These are phyloP conservation scores for Pteria penguin DNA, from an alignment of 2,888 invertebrate genomes.

Conservation along the genomic window DNA sequence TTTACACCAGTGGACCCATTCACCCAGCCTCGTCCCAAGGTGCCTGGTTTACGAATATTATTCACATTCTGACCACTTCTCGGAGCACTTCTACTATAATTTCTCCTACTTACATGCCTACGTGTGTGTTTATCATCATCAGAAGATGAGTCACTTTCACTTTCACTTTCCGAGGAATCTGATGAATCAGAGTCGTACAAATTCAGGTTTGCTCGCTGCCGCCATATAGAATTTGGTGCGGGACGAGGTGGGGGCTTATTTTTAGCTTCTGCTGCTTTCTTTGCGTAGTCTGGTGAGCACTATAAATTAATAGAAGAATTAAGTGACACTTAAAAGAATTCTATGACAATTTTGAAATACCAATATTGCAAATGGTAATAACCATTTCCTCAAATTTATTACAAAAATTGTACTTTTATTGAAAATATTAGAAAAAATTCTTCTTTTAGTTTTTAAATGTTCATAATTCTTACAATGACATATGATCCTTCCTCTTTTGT, in stretches of 20 bases:
- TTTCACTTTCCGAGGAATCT: background rate
- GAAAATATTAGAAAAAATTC: no score
- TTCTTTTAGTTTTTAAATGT: no score
- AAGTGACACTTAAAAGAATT: background rate
- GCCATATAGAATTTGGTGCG: constrained; percentile 11
- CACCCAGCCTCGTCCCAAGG: background rate
- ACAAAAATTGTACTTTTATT: no score
- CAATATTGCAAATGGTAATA: no score
- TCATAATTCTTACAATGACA: constrained; percentile 65
- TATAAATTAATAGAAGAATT: constrained; percentile 8
- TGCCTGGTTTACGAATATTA: background rate
- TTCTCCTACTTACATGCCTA: constrained; percentile 5
- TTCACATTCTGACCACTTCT: background rate
- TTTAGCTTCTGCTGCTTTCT: constrained; percentile 27
- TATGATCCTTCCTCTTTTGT: constrained; percentile 65
- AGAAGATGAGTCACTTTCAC: constrained; percentile 38
- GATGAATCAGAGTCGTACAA: constrained; percentile 24
- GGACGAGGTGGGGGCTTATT: constrained; percentile 30
- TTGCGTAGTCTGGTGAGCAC: constrained; percentile 41
- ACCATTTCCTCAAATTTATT: no score
- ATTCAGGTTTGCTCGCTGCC: constrained; percentile 15
- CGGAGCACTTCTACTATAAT: constrained; percentile 2
- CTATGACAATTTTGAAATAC: no score
- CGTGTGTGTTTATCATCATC: constrained; percentile 18
- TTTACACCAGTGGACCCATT: background rate